These are phyloP conservation scores for Crotophaga sulcirostris DNA, from an alignment of 2,113 vertebrate species.

Conservation along the genomic window DNA sequence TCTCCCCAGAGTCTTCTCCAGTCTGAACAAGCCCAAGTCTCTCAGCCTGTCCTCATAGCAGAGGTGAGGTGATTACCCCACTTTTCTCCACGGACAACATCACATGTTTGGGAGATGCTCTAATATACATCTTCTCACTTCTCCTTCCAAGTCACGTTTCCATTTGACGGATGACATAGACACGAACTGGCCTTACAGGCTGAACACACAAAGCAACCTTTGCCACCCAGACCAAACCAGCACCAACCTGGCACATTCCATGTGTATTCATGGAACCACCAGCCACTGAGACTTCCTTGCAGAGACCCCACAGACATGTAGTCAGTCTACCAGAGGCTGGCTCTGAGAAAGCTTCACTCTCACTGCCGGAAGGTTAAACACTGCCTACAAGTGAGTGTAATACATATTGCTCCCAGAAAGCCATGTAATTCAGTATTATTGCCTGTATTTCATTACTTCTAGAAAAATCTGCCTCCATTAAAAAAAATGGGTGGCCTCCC, in stretches of 20 bases:
- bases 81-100: neutral
- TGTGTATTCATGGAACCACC: neutral
- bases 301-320: neutral
- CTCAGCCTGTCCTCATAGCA: no score
- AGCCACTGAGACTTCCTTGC: neutral
- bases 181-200: neutral
- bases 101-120: neutral
- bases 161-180: neutral
- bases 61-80: neutral
- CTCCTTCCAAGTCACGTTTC: neutral
- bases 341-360: neutral
- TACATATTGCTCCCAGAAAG: neutral
- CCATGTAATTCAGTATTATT: neutral
- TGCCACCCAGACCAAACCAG: neutral
- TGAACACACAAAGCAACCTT: neutral
- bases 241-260: neutral
- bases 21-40: no score
- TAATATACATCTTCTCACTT: neutral
- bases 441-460: neutral
- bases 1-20: no score
- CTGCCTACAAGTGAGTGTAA: neutral
- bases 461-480: neutral
- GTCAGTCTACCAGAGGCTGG: neutral
- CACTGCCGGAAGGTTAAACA: conserved; percentile 7
- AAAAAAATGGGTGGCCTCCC: neutral